Percentiles rank a stretch among this genome's conserved stretches.
Evolutionary conservation across 1,140 invertebrate species (phyloP).

Genomic region (Adelges cooleyi): DNA sequence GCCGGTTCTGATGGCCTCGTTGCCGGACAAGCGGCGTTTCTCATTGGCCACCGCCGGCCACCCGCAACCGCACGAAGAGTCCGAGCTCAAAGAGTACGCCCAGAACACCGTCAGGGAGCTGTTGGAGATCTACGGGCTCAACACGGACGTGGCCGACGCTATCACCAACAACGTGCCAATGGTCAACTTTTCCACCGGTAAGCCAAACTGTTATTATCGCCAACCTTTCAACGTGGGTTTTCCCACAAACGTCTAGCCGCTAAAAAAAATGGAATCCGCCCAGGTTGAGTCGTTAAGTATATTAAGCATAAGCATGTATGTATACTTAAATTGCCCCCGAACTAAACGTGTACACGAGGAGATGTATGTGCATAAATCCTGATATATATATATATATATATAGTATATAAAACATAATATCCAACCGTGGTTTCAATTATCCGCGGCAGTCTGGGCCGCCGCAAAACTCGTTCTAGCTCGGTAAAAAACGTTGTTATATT

Average conservation of each 20-base stretch:
- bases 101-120: slow-evolving; percentile 49
- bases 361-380: no score
- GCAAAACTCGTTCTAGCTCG: no score
- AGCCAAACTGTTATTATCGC: no score
- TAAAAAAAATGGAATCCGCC: no score
- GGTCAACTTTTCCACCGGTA: slow-evolving; percentile 41
- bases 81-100: slow-evolving; percentile 45
- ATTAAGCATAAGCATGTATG: no score
- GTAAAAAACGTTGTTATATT: no score
- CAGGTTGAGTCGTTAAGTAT: no score
- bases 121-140: slow-evolving; percentile 46
- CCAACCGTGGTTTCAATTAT: background rate
- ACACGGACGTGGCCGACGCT: slow-evolving; percentile 39
- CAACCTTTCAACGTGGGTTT: no score
- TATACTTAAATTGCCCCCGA: no score
- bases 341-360: no score
- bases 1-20: background rate
- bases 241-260: no score
- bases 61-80: slow-evolving; percentile 34
- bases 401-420: background rate
- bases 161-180: slow-evolving; percentile 39
- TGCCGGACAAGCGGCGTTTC: background rate
- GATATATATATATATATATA: no score
- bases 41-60: slow-evolving; percentile 26
- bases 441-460: background rate